phyloP scores from a whole-genome alignment of 2,888 invertebrate genomes.

The Hydrotaea cyrtoneurina region DNA sequence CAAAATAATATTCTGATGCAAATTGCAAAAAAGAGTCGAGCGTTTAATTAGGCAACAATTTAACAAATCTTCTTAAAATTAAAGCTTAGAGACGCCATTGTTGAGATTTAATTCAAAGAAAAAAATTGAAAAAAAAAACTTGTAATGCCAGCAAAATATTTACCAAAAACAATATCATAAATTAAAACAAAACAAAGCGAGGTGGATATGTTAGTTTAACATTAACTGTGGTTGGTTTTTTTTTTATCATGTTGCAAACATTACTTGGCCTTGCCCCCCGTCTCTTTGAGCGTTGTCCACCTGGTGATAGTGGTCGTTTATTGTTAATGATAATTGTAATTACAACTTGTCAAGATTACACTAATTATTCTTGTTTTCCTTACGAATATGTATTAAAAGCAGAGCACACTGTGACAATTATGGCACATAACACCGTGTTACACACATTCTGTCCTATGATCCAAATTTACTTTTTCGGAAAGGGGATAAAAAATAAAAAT shows the following conservation, averaged over 20 bases:
- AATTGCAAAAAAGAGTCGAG: not conserved
- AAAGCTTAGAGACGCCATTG: too few species aligned
- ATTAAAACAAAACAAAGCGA: not conserved
- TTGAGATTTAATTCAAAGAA: not conserved
- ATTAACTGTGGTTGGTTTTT: too few species aligned
- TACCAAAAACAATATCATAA: too few species aligned
- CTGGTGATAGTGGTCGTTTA: constrained; percentile 20
- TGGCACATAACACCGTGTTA: too few species aligned
- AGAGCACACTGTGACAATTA: too few species aligned
- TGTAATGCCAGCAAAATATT: not conserved
- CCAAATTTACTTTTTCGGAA: too few species aligned
- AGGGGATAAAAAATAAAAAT: too few species aligned
- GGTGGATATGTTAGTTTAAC: not conserved
- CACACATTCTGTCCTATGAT: too few species aligned
- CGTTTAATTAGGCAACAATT: not conserved
- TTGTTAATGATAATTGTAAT: constrained; percentile 45
- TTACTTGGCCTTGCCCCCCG: not conserved
- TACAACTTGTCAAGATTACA: constrained; percentile 32
- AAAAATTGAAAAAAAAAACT: not conserved
- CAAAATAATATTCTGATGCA: not conserved
- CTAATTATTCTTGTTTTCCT: too few species aligned
- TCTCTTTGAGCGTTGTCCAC: too few species aligned
- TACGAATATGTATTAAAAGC: too few species aligned
- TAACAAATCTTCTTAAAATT: not conserved
- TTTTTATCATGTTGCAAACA: not conserved